Base-by-base conservation (phyloP, 2,113 vertebrate species). In the Litocranius walleri region DNA sequence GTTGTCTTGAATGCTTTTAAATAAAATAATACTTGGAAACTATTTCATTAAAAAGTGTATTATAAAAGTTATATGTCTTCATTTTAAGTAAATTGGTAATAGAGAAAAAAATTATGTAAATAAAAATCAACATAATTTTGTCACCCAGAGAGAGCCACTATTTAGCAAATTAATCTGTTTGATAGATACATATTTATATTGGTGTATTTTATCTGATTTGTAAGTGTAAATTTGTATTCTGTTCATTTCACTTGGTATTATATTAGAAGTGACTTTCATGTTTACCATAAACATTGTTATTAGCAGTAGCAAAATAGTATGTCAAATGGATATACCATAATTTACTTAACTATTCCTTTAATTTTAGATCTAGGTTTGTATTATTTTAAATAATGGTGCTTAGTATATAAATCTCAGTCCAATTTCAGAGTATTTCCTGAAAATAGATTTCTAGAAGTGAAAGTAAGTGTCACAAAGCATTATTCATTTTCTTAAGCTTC, bases 381-480 rank as follows among this genome's bases (percentile, higher is more conserved):
- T 96, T 93, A 21, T 40, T 89, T 57, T 52, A 96, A 96, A 94
- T 94, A 87, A 88, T 77, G 21, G 4, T 43, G 16, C 33, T 33
- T 11, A 81, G 16, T 40, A 21, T 45, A 86, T 95, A 93, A 86
- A 83, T 96, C 19, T 80, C 71, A 40, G 56, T 36, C 25, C 4
- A 94, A 90, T 96, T 94, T 95, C 52, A 64, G 3, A 64, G 83
- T 93, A 45, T 96, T 91, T 85, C 15, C 30, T 67, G 17, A 81
- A 40, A 83, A 61, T 16, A 85, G n/a, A 84, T 64, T 95, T 97
- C 50, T 83, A 52, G 15, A 81, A 54, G 5, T 91, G 29, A 90
- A 91, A 89, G 3, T 33, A 61, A 78, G 7, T 91, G 5, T 81
- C 57, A 85, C 59, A 94, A 93, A 67, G 4, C 1, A 74, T n/a